Evolutionary conservation across 2,888 invertebrate species (phyloP).

Genomic region (Poecilobothrus nobilitatus): DNA sequence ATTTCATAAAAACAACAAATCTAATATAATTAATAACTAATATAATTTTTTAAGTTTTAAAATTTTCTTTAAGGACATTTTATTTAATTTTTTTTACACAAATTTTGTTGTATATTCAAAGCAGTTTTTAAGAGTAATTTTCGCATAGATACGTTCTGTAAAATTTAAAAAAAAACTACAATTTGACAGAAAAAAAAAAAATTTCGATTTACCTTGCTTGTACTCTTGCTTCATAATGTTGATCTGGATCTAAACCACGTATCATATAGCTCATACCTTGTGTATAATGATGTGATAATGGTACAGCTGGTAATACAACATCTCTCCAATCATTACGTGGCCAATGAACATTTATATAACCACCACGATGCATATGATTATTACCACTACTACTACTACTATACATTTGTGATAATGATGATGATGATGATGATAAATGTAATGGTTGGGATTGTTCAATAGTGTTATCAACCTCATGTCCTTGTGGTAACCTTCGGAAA

Average conservation of each 20-base stretch:
- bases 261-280: constrained; percentile 60
- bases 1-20: too few relatives aligned
- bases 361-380: constrained; percentile 31
- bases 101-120: too few relatives aligned
- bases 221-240: constrained; percentile 59
- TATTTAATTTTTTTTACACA: too few relatives aligned
- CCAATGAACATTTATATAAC: constrained; percentile 37
- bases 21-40: too few relatives aligned
- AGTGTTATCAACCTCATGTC: constrained; percentile 45
- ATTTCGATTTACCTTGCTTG: constrained; percentile 47
- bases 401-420: constrained; percentile 33
- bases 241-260: constrained; percentile 54
- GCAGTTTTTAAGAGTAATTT: too few relatives aligned
- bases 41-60: too few relatives aligned
- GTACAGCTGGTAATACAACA: constrained; percentile 50
- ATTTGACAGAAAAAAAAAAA: too few relatives aligned
- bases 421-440: constrained; percentile 34
- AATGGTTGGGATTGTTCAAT: constrained; percentile 45
- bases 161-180: too few relatives aligned
- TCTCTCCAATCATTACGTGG: constrained; percentile 50
- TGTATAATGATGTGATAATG: constrained; percentile 47
- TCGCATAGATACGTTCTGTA: too few relatives aligned
- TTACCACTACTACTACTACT: constrained; percentile 23
- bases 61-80: too few relatives aligned
- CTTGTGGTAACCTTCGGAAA: constrained; percentile 54